Percentiles rank a stretch among this genome's conserved stretches.
Conservation (phyloP, 2,888 invertebrate genomes). For the Drosophila colorata region DNA sequence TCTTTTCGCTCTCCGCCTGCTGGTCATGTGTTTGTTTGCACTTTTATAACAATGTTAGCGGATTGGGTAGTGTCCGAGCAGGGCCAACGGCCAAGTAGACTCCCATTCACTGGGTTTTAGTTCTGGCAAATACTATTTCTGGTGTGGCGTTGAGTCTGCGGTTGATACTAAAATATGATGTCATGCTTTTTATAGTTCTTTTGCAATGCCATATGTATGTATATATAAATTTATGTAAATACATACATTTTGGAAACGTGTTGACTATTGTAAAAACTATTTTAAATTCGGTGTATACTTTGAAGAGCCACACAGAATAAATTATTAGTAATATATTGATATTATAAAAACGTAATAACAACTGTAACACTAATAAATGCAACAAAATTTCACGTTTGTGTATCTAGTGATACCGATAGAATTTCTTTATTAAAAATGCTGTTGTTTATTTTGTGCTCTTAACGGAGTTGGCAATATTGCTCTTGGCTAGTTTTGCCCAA, state of each 20-base stretch:
- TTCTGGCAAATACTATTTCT: constrained; percentile 23
- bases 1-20: constrained; percentile 16
- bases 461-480: constrained; percentile 43
- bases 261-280: background rate
- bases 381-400: no score
- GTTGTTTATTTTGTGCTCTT: constrained; percentile 12
- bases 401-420: no score
- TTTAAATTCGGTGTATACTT: constrained; percentile 5
- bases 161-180: constrained; percentile 76
- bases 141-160: constrained; percentile 36
- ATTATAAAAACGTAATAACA: no score
- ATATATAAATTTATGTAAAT: constrained; percentile 5
- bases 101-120: constrained; percentile 1
- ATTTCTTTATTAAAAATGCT: no score
- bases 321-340: background rate
- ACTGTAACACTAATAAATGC: no score
- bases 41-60: constrained; percentile 80
- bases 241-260: background rate
- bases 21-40: constrained; percentile 73
- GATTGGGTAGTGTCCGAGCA: constrained; percentile 38
- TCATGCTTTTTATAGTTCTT: constrained; percentile 65
- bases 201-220: background rate
- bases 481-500: constrained; percentile 64
- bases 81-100: constrained; percentile 21
- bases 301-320: background rate